Evolutionary conservation across 2,888 invertebrate species (phyloP).

Genomic region (Drosophila austrosaltans): DNA sequence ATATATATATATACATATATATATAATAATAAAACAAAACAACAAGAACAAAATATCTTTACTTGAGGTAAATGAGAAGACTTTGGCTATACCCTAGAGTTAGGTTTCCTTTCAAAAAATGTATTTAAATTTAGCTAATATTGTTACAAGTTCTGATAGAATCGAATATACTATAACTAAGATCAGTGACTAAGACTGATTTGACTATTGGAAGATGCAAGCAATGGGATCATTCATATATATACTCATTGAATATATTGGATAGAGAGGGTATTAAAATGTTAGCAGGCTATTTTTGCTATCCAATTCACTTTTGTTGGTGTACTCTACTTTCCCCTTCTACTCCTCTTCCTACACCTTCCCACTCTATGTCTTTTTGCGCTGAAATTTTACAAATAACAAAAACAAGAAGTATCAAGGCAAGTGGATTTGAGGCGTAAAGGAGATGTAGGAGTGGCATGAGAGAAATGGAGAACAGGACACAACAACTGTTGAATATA

Average conservation of each 20-base stretch:
- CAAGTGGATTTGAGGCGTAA: neutral
- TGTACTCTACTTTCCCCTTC: neutral
- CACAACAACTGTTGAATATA: constrained; percentile 69
- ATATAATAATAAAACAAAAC: constrained; percentile 16
- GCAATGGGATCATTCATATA: too few species aligned
- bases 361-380: neutral
- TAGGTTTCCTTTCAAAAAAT: too few species aligned
- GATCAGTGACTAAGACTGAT: neutral
- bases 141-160: too few species aligned
- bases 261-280: neutral
- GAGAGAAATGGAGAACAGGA: constrained; percentile 12
- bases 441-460: neutral
- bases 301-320: constrained; percentile 55
- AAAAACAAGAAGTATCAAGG: constrained; percentile 18
- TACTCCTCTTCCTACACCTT: neutral
- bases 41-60: constrained; percentile 38
- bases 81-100: neutral
- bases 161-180: too few species aligned
- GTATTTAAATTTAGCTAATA: too few species aligned
- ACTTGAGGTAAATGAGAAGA: neutral
- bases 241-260: too few species aligned
- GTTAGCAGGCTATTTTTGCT: constrained; percentile 56
- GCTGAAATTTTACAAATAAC: constrained; percentile 54
- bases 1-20: constrained; percentile 7
- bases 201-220: too few species aligned